Evolutionary conservation across 1,140 invertebrate species (phyloP).

Genomic region (Sarcophaga peregrina): DNA sequence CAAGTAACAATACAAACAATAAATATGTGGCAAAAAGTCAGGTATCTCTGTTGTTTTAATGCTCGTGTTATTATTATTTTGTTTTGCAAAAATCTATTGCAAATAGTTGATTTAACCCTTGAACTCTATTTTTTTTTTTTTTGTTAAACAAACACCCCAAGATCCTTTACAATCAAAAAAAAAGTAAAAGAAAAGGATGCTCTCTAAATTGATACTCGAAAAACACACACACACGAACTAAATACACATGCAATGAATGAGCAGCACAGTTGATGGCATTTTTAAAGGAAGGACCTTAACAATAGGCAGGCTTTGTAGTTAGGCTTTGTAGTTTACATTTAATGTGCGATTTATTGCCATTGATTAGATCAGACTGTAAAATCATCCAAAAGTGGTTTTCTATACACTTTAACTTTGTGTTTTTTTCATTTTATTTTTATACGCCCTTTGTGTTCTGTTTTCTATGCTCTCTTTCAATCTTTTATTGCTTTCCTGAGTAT

Average conservation of each 20-base stretch:
- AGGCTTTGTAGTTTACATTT: conserved; percentile 29
- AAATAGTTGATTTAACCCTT: conserved; percentile 12
- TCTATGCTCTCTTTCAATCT: too few species aligned
- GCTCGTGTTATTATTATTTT: not conserved
- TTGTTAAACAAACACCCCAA: not conserved
- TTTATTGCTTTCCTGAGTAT: too few species aligned
- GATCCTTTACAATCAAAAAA: not conserved
- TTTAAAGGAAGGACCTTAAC: not conserved
- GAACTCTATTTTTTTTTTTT: not conserved
- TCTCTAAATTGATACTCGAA: conserved; percentile 15
- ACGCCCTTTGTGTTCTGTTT: conserved; percentile 11
- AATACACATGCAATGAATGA: too few species aligned
- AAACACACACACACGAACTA: too few species aligned
- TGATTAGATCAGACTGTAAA: conserved; percentile 41
- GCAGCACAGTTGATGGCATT: too few species aligned
- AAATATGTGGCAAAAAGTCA: conserved; percentile 34
- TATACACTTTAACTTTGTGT: conserved; percentile 27
- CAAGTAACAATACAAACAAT: conserved; percentile 16
- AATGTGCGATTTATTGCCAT: conserved; percentile 41
- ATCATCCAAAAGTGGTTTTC: conserved; percentile 37
- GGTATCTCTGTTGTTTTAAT: conserved; percentile 5
- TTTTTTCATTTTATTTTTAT: not conserved
- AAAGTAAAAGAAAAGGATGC: conserved; percentile 30
- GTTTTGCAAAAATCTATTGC: not conserved
- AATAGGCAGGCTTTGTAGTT: not conserved